Conservation (phyloP, 2,888 invertebrate genomes). For the Acrobeloides nanus region DNA sequence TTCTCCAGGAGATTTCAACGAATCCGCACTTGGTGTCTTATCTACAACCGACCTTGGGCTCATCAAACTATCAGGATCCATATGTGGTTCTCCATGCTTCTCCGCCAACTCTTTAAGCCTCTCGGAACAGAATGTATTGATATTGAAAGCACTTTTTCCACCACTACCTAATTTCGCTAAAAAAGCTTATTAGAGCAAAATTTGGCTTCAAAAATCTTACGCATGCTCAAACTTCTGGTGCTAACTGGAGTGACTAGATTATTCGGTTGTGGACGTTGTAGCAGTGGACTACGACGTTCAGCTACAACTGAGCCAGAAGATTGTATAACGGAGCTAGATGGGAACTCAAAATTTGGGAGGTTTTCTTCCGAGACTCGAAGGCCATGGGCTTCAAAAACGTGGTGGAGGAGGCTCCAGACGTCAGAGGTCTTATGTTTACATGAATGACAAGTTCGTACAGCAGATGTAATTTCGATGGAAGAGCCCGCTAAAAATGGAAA, state of each 20-base stretch:
- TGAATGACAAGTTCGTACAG: slow-evolving; percentile 46
- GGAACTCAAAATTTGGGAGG: slow-evolving; percentile 23
- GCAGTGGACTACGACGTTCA: too few species aligned
- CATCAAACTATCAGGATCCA: slow-evolving; percentile 15
- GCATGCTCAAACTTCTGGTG: not conserved
- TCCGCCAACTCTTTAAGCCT: slow-evolving; percentile 47
- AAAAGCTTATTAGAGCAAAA: slow-evolving; percentile 10
- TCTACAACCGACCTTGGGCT: slow-evolving; percentile 9
- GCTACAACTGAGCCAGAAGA: too few species aligned
- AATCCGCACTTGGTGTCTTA: slow-evolving; percentile 11
- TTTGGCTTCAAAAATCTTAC: slow-evolving; percentile 6
- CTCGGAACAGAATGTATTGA: slow-evolving; percentile 47
- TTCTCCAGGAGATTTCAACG: slow-evolving; percentile 9
- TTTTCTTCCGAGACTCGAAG: slow-evolving; percentile 43
- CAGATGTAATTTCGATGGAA: too few species aligned
- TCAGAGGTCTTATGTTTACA: slow-evolving; percentile 46
- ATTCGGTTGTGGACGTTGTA: not conserved
- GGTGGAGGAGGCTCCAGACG: slow-evolving; percentile 48
- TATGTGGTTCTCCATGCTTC: slow-evolving; percentile 27
- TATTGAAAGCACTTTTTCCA: slow-evolving; percentile 32
- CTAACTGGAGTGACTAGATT: slow-evolving; percentile 1
- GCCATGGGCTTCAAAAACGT: slow-evolving; percentile 43
- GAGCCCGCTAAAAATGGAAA: too few species aligned
- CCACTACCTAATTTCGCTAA: slow-evolving; percentile 12
- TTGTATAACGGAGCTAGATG: too few species aligned